Percentiles rank a stretch among this genome's conserved stretches.
Conservation (phyloP, 2,113 vertebrate genomes). For the Cyanoderma ruficeps region DNA sequence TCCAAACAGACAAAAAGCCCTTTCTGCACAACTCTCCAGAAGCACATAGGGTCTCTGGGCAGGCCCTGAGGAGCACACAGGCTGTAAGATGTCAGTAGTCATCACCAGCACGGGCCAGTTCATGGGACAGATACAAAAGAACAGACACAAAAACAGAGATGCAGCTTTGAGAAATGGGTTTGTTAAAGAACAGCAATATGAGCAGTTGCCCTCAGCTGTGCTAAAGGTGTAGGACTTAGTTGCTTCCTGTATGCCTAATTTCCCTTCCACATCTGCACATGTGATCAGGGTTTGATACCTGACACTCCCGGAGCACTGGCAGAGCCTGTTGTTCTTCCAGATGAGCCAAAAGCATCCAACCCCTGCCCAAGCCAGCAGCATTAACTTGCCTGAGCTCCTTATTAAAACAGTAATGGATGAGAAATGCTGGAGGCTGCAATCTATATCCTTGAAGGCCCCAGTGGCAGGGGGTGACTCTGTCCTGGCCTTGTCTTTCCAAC, state of each 20-base stretch:
- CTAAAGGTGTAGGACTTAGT: background rate
- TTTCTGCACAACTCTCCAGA: background rate
- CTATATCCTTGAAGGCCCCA: background rate
- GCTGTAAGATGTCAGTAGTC: background rate
- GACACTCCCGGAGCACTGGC: background rate
- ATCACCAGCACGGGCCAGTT: background rate
- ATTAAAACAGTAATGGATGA: accelerated
- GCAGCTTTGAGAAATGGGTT: accelerated
- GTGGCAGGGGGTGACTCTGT: no score
- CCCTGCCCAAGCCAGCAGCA: background rate
- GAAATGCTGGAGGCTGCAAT: background rate
- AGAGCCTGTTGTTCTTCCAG: background rate
- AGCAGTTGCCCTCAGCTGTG: background rate
- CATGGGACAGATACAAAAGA: background rate
- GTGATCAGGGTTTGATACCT: accelerated
- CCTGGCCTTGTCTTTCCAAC: background rate
- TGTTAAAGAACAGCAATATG: background rate
- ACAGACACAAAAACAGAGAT: background rate
- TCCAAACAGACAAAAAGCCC: background rate
- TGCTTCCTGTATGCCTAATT: accelerated
- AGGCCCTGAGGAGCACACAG: background rate
- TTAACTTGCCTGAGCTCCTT: background rate
- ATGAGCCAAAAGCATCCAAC: background rate
- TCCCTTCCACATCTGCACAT: background rate
- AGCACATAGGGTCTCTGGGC: background rate